Evolutionary conservation across 2,113 vertebrate species (phyloP).

Genomic region (Indicator indicator): DNA sequence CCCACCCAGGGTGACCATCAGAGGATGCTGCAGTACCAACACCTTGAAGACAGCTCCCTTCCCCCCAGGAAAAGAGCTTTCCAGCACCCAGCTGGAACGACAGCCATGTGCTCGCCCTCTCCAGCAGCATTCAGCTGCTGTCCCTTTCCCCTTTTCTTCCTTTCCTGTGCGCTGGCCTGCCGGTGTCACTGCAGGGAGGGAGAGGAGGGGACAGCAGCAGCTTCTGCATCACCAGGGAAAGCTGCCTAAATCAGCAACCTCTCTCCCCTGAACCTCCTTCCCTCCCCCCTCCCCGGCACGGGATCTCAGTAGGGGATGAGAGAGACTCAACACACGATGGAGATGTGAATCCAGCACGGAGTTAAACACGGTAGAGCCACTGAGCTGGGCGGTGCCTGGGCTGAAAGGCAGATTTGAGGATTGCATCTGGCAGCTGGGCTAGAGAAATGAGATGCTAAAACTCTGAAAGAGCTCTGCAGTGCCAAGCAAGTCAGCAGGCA

Average conservation of each 20-base stretch:
- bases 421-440: background rate
- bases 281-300: accelerated
- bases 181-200: background rate
- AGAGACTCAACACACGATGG: background rate
- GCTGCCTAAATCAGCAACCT: background rate
- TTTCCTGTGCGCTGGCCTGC: background rate
- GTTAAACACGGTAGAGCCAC: background rate
- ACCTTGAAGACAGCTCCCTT: background rate
- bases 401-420: background rate
- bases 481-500: background rate
- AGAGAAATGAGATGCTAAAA: background rate
- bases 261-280: background rate
- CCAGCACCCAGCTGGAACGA: background rate
- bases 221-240: background rate
- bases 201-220: background rate
- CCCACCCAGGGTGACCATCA: background rate
- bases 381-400: background rate
- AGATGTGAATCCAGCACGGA: background rate
- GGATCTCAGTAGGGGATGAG: background rate
- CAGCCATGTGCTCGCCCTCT: background rate
- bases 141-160: background rate
- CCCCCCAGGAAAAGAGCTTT: background rate
- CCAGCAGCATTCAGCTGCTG: background rate
- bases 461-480: background rate
- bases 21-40: background rate